Evolutionary conservation across 2,888 invertebrate species (phyloP).

Genomic region (Cheiracanthium punctorium): DNA sequence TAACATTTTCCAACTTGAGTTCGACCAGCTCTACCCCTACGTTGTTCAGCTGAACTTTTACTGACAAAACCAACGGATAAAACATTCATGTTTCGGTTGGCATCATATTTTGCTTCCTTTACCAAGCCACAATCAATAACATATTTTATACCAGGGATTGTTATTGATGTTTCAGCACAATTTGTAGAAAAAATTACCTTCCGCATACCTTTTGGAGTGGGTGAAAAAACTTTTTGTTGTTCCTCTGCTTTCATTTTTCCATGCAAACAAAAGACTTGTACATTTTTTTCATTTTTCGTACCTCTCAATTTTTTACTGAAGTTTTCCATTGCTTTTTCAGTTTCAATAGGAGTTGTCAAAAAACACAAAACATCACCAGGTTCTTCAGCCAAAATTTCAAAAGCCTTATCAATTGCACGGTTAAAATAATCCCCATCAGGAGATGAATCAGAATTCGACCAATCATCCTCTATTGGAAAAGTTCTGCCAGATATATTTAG

Average conservation of each 20-base stretch:
- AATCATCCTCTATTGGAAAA: slow-evolving; percentile 76
- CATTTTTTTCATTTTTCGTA: slow-evolving; percentile 38
- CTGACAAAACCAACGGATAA: slow-evolving; percentile 74
- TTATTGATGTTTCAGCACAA: slow-evolving; percentile 77
- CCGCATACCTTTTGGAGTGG: slow-evolving; percentile 65
- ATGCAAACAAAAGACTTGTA: slow-evolving; percentile 55
- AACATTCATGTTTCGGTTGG: slow-evolving; percentile 74
- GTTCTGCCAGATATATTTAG: slow-evolving; percentile 75
- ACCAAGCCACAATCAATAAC: slow-evolving; percentile 76
- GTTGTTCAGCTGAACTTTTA: slow-evolving; percentile 76
- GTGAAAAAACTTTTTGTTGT: slow-evolving; percentile 74
- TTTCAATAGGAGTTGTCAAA: slow-evolving; percentile 74
- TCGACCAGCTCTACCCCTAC: slow-evolving; percentile 77
- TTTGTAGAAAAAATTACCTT: slow-evolving; percentile 77
- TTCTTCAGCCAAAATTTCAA: slow-evolving; percentile 73
- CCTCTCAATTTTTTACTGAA: slow-evolving; percentile 22
- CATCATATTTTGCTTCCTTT: slow-evolving; percentile 76
- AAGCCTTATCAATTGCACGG: slow-evolving; percentile 74
- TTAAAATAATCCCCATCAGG: slow-evolving; percentile 71
- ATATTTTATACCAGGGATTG: slow-evolving; percentile 76
- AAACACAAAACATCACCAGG: slow-evolving; percentile 74
- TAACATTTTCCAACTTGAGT: slow-evolving; percentile 76
- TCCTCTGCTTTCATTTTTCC: slow-evolving; percentile 75
- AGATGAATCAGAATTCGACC: slow-evolving; percentile 71
- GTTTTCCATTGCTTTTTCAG: slow-evolving; percentile 73